Percentiles rank a stretch among this genome's conserved stretches.
phyloP scores from a whole-genome alignment of 2,113 vertebrate genomes.

The Lucifuga dentata region DNA sequence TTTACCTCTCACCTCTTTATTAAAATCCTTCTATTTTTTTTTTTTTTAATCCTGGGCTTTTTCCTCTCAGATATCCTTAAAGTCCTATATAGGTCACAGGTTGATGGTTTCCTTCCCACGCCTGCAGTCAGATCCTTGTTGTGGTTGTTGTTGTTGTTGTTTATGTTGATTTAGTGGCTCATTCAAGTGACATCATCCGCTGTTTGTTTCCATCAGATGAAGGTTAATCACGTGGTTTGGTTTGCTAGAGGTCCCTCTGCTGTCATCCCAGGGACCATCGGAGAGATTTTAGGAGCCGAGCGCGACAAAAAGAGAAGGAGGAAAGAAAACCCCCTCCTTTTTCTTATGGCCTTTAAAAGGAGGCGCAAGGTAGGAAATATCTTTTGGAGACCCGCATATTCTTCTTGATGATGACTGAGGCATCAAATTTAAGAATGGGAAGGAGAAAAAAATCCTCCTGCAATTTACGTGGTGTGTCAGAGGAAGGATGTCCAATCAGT shows the following conservation, averaged over 20 bases:
- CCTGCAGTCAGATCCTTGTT: slow-evolving; percentile 1
- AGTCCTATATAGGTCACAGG: slow-evolving; percentile 18
- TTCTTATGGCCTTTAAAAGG: not conserved
- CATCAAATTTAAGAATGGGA: not conserved
- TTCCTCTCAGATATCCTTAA: not conserved
- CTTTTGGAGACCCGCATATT: slow-evolving; percentile 1
- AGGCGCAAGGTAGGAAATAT: not conserved
- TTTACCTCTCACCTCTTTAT: slow-evolving; percentile 15
- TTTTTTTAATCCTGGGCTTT: not conserved
- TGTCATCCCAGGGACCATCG: slow-evolving; percentile 1
- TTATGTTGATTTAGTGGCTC: not conserved
- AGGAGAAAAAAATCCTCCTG: not conserved
- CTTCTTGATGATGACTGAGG: slow-evolving; percentile 6
- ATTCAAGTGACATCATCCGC: slow-evolving; percentile 4
- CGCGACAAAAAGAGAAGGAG: not conserved
- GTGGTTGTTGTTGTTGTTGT: not conserved
- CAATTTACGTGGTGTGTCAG: slow-evolving; percentile 26
- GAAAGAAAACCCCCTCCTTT: not conserved
- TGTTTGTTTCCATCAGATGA: slow-evolving; percentile 5
- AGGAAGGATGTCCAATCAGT: slow-evolving; percentile 36
- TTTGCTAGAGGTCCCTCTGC: not conserved
- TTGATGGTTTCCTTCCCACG: slow-evolving; percentile 8
- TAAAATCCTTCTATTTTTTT: not conserved
- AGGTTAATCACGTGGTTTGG: slow-evolving; percentile 1
- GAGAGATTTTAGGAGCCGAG: slow-evolving; percentile 2